Percentiles rank a stretch among this genome's conserved stretches.
Evolutionary conservation across 2,888 invertebrate species (phyloP).

Genomic region (Standfussiana lucernea): DNA sequence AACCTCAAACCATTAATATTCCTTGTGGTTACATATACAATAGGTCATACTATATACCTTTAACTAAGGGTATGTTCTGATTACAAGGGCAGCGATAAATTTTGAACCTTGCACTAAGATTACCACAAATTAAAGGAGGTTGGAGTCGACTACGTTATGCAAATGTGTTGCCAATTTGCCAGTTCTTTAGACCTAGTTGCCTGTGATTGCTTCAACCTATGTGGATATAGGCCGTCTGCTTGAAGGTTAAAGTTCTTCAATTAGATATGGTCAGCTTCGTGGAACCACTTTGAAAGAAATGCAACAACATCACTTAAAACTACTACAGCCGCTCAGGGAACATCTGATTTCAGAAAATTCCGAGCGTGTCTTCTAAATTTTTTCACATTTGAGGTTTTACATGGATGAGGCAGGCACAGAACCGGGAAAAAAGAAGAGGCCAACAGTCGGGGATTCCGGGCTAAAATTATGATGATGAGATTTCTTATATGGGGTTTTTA

Average conservation of each 20-base stretch:
- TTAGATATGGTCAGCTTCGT: not conserved
- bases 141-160: not conserved
- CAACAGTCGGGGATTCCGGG: not conserved
- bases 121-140: not conserved
- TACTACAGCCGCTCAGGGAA: not conserved
- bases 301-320: not conserved
- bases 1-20: conserved; percentile 38
- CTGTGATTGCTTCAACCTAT: not conserved
- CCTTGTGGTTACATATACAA: not conserved
- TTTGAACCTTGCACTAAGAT: not conserved
- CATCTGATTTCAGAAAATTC: not conserved
- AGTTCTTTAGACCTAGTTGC: not conserved
- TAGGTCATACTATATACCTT: not conserved
- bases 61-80: not conserved
- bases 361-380: not conserved
- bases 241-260: not conserved
- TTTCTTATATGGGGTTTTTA: not conserved
- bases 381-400: not conserved
- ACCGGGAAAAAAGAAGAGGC: not conserved
- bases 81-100: not conserved
- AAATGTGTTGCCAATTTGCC: not conserved
- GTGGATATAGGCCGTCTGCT: not conserved
- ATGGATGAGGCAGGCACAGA: not conserved
- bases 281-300: not conserved
- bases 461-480: not conserved